Conservation (phyloP, 2,888 invertebrate species). For the Parasteatoda lunata region DNA sequence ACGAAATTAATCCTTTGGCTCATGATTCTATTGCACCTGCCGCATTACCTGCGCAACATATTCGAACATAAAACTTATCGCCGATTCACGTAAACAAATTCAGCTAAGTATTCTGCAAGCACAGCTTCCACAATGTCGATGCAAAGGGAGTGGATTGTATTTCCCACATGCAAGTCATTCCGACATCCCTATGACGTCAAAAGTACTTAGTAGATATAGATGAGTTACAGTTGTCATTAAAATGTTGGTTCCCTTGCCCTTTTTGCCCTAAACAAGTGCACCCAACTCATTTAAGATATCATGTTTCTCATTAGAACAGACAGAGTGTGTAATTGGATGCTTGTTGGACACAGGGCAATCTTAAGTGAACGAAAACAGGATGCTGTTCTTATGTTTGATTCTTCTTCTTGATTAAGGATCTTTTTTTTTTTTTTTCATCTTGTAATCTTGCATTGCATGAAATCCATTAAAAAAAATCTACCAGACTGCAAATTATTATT, state of each 20-base stretch:
- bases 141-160: no score
- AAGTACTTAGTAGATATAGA: neutral
- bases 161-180: neutral
- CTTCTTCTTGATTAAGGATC: neutral
- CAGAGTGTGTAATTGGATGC: neutral
- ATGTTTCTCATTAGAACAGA: neutral
- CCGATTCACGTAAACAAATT: no score
- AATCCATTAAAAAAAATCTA: no score
- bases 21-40: constrained; percentile 9
- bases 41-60: no score
- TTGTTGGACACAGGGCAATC: neutral
- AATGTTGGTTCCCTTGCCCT: constrained; percentile 6
- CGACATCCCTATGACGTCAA: neutral
- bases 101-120: no score
- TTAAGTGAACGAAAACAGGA: neutral
- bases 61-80: no score
- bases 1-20: constrained; percentile 10
- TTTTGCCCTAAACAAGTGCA: neutral
- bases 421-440: no score
- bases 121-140: no score
- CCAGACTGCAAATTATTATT: no score
- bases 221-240: neutral
- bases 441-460: no score
- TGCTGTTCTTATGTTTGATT: no score
- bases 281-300: constrained; percentile 4